A percentile compares a stretch with the other conserved stretches of the same genome.
These are phyloP conservation scores for Cryptosula pallasiana DNA, from an alignment of 2,888 invertebrate genomes.

Conservation along the genomic window DNA sequence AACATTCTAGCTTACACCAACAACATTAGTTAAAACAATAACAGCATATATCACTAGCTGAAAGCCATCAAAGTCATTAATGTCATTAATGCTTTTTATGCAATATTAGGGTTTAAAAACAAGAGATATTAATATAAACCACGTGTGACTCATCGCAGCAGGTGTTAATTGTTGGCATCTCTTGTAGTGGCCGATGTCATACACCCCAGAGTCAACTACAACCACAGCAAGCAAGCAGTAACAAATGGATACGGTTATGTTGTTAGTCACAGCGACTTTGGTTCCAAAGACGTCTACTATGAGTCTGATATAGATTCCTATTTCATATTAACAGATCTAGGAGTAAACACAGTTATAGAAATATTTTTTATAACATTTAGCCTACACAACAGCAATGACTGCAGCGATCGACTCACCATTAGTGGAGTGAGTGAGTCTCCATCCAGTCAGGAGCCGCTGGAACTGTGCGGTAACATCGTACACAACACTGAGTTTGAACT, in stretches of 20 bases:
- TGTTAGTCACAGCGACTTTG: background rate
- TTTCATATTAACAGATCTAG: background rate
- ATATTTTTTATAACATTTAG: background rate
- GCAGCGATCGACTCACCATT: background rate
- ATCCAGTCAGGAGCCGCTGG: background rate
- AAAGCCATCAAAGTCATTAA: too few relatives aligned
- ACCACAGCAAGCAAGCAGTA: background rate
- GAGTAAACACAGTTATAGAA: background rate
- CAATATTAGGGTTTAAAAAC: too few relatives aligned
- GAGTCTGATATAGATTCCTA: background rate
- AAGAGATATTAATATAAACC: too few relatives aligned
- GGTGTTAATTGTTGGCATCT: background rate
- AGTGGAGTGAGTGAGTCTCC: background rate
- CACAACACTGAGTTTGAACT: background rate
- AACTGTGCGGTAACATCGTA: background rate
- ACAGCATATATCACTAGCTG: too few relatives aligned
- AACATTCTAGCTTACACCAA: too few relatives aligned
- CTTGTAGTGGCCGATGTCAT: slow-evolving; percentile 14
- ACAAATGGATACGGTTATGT: background rate
- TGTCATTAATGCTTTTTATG: too few relatives aligned
- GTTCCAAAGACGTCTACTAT: background rate
- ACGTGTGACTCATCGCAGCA: background rate
- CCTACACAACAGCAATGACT: background rate
- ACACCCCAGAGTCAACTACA: slow-evolving; percentile 1
- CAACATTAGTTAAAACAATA: too few relatives aligned